Evolutionary conservation across 2,888 invertebrate genomes (phyloP), one percentile per base, ranked within the genome.

Genomic region (Drosophila leonis): DNA sequence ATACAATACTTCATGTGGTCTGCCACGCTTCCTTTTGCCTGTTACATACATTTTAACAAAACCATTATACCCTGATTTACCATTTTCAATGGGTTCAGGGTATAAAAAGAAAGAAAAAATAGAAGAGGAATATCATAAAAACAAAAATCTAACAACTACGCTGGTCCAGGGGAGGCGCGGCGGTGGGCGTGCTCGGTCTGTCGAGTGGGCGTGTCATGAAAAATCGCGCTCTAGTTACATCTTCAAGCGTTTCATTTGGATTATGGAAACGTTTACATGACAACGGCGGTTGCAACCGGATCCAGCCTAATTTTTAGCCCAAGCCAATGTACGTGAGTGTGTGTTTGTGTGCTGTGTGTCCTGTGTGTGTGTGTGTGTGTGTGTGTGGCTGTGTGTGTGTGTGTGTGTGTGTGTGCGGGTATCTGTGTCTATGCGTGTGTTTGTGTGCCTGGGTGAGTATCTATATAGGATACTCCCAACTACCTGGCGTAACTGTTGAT

Each of bases 211-310:
- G 52, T 73, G 70, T 52, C 72, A 72, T 78, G 76, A 76, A 75
- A 76, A 76, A 78, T 76, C 72, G 81, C 78, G 75, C 65, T 83
- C 83, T 78, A 82, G 83, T 78, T 83, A 80, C 83, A 83, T 78
- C 78, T 78, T 78, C 33, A 80, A 85, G 78, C 80, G 72, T 75
- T 85, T 74, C 71, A 72, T 63, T 72, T 76, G 78, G 76, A 78
- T 78, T 83, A 83, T 71, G 81, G 71, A 72, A 74, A 67, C 82
- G 78, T 81, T 75, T 61, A 75, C 75, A 78, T 78, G 78, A 75
- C 78, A 78, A 71, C 74, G 60, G 67, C 67, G 60, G 64, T 68
- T 77, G 63, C 67, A 78, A 81, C 65, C 65, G 54, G 64, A 70
- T 52, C 44, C 68, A 60, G 56, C 55, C 64, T 59, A 66, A 80